These are phyloP conservation scores for Thereva unica DNA, from an alignment of 2,888 invertebrate genomes.

Conservation along the genomic window DNA sequence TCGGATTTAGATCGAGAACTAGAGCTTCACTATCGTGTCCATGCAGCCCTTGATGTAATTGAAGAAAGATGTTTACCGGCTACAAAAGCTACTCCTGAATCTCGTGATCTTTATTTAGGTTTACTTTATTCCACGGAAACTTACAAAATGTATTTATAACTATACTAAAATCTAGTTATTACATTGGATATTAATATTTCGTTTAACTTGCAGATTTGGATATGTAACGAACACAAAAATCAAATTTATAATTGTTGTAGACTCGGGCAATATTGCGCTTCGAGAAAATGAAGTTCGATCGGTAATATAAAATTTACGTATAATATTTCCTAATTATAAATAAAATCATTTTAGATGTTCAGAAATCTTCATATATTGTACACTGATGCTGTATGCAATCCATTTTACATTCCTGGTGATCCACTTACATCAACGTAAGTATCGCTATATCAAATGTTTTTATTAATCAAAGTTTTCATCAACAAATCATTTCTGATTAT, in stretches of 20 bases:
- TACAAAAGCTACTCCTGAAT: slow-evolving; percentile 71
- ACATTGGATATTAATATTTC: neutral
- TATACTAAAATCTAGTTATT: slow-evolving; percentile 45
- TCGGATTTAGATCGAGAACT: slow-evolving; percentile 78
- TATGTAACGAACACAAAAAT: slow-evolving; percentile 97
- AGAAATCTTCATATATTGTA: slow-evolving; percentile 89
- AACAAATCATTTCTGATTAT: neutral
- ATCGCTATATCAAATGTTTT: neutral
- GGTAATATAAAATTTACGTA: slow-evolving; percentile 59
- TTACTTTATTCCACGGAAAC: slow-evolving; percentile 92
- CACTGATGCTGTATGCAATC: slow-evolving; percentile 93
- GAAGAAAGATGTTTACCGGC: slow-evolving; percentile 60
- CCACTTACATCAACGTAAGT: slow-evolving; percentile 81
- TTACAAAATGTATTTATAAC: slow-evolving; percentile 83
- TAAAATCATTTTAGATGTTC: slow-evolving; percentile 67
- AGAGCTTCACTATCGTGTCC: slow-evolving; percentile 90
- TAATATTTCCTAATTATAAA: neutral
- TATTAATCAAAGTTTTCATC: slow-evolving; percentile 28
- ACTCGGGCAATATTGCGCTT: slow-evolving; percentile 83
- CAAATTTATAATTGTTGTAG: slow-evolving; percentile 90
- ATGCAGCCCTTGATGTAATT: slow-evolving; percentile 67
- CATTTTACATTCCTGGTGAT: slow-evolving; percentile 94
- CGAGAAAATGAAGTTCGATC: slow-evolving; percentile 93
- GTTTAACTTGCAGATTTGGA: slow-evolving; percentile 71
- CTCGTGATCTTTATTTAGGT: slow-evolving; percentile 88